Conservation (phyloP, 2,888 invertebrate species). For the Ellobium chinense region DNA sequence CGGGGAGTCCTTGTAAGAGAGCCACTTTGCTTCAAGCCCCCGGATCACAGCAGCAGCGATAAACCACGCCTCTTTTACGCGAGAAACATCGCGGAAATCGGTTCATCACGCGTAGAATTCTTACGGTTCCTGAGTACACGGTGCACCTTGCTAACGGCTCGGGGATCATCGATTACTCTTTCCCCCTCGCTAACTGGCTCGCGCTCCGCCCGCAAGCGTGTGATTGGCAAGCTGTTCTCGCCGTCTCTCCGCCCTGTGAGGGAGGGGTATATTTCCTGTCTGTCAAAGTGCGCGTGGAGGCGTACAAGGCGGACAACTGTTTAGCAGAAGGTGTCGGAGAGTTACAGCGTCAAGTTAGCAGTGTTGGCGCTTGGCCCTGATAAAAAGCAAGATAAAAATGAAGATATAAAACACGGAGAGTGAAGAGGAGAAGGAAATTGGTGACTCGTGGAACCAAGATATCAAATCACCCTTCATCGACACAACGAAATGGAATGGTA, state of each 20-base stretch:
- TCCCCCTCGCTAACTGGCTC: not conserved
- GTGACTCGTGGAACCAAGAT: too few species aligned
- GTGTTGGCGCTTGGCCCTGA: too few species aligned
- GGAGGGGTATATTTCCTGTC: not conserved
- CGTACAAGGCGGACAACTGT: too few species aligned
- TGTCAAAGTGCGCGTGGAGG: not conserved
- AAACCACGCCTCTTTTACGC: constrained; percentile 11
- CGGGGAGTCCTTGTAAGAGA: constrained; percentile 1
- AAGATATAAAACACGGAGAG: too few species aligned
- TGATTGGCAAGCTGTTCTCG: constrained; percentile 17
- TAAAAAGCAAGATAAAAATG: too few species aligned
- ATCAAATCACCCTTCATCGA: too few species aligned
- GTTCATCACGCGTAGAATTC: not conserved
- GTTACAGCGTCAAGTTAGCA: too few species aligned
- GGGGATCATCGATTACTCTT: constrained; percentile 7
- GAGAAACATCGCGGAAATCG: not conserved
- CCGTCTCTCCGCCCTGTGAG: not conserved
- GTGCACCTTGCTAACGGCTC: not conserved
- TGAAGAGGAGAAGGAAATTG: too few species aligned
- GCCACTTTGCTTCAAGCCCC: constrained; percentile 5
- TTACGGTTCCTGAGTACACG: not conserved
- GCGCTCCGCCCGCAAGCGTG: not conserved
- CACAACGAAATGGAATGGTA: too few species aligned
- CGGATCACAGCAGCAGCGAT: not conserved
- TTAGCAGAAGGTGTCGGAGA: not conserved